Conservation (phyloP, 2,797 vertebrate genomes). For the Echeneis naucrates region DNA sequence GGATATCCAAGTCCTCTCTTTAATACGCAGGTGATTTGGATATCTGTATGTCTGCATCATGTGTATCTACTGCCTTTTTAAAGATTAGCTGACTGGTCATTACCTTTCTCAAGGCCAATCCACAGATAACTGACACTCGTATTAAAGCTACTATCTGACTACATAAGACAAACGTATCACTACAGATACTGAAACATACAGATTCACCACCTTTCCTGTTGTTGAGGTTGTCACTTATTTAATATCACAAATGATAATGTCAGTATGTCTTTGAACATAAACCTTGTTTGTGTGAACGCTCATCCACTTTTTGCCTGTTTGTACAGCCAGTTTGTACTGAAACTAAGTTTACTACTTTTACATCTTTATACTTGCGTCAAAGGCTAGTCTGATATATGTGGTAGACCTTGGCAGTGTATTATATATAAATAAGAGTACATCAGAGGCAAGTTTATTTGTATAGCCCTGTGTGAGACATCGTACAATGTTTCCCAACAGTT, state of each 20-base stretch:
- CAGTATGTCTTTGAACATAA: constrained; percentile 45
- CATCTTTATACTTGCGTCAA: constrained; percentile 82
- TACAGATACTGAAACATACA: constrained; percentile 21
- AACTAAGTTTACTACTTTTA: constrained; percentile 83
- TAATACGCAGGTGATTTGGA: constrained; percentile 48
- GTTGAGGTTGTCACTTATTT: constrained; percentile 46
- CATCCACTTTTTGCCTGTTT: constrained; percentile 79
- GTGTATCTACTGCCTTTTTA: constrained; percentile 70
- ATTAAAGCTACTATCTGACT: constrained; percentile 37
- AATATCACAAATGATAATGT: constrained; percentile 41
- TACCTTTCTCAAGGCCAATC: constrained; percentile 40
- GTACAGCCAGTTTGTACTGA: constrained; percentile 82
- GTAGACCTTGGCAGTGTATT: constrained; percentile 72
- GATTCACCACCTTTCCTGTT: constrained; percentile 47
- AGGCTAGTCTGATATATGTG: constrained; percentile 65
- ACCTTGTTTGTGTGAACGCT: constrained; percentile 61
- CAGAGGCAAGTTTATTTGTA: constrained; percentile 68
- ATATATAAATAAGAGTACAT: constrained; percentile 71
- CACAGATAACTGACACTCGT: constrained; percentile 38
- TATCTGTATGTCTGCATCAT: constrained; percentile 54
- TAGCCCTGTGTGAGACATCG: constrained; percentile 39
- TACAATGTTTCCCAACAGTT: constrained; percentile 35
- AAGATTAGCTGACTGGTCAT: constrained; percentile 29
- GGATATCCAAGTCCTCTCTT: constrained; percentile 48
- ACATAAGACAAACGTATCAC: constrained; percentile 24